Conservation (phyloP, 2,888 invertebrate genomes). For the Nebria salina region DNA sequence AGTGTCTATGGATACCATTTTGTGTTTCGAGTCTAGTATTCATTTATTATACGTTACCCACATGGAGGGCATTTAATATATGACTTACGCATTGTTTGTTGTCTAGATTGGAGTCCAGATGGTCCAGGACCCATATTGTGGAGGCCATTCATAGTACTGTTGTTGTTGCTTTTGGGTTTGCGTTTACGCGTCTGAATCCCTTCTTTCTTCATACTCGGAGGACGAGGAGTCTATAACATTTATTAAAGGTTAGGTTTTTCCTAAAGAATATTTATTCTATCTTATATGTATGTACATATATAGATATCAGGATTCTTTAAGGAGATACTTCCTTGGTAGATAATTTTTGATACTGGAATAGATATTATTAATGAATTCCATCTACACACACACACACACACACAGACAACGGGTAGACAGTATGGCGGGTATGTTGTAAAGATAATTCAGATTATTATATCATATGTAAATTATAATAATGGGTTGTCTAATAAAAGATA, state of each 20-base stretch:
- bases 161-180: conserved; percentile 76
- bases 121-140: not conserved
- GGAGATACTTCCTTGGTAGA: not conserved
- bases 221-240: conserved; percentile 81
- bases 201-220: conserved; percentile 98
- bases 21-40: too few relatives aligned
- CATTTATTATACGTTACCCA: too few relatives aligned
- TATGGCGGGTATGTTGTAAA: conserved; percentile 34
- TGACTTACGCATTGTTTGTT: conserved; percentile 12
- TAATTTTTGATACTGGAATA: not conserved
- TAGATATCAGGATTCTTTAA: not conserved
- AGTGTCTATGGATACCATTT: too few relatives aligned
- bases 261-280: not conserved
- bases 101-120: conserved; percentile 28
- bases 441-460: conserved; percentile 38
- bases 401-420: conserved; percentile 33
- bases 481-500: conserved; percentile 41
- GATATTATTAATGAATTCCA: conserved; percentile 5
- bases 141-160: not conserved
- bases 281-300: not conserved
- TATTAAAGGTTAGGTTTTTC: conserved; percentile 22
- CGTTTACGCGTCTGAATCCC: conserved; percentile 97
- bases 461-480: conserved; percentile 37
- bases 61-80: too few relatives aligned
- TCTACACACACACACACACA: not conserved